Evolutionary conservation across 2,113 vertebrate genomes (phyloP).

Genomic region (Malaclemys terrapin): DNA sequence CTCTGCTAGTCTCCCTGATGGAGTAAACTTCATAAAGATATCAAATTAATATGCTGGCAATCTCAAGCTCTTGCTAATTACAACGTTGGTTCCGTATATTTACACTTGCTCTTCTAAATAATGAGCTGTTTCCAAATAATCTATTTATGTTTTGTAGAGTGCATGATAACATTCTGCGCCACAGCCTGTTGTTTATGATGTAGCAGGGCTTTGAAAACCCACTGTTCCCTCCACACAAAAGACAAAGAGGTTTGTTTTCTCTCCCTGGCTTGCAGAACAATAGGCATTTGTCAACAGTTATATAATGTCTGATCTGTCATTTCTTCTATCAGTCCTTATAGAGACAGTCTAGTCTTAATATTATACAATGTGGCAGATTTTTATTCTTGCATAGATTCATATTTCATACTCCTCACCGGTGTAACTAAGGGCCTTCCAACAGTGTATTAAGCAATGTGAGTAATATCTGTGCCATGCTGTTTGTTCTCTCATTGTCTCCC

Average conservation of each 20-base stretch:
- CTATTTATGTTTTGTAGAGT: not conserved
- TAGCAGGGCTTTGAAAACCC: slow-evolving; percentile 24
- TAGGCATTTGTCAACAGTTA: slow-evolving; percentile 61
- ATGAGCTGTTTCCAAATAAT: not conserved
- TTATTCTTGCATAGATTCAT: not conserved
- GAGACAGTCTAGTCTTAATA: not conserved
- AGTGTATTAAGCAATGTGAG: rapidly evolving
- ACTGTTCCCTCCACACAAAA: slow-evolving; percentile 47
- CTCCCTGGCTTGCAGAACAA: slow-evolving; percentile 67
- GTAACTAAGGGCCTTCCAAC: rapidly evolving
- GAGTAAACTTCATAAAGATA: not conserved
- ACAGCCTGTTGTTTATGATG: slow-evolving; percentile 48
- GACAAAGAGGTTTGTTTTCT: slow-evolving; percentile 55
- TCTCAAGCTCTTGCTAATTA: not conserved
- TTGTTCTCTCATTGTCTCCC: rapidly evolving
- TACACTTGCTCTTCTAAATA: slow-evolving; percentile 5
- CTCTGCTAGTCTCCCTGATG: not conserved
- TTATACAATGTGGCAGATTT: rapidly evolving
- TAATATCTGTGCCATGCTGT: not conserved
- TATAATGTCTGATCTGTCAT: slow-evolving; percentile 23
- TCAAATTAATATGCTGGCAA: not conserved
- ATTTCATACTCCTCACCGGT: rapidly evolving
- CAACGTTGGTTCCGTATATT: not conserved
- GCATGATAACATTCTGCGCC: not conserved
- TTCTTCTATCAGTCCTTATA: not conserved